These are phyloP conservation scores for Bradypodion ventrale DNA, from an alignment of 2,797 vertebrate genomes.

Conservation along the genomic window DNA sequence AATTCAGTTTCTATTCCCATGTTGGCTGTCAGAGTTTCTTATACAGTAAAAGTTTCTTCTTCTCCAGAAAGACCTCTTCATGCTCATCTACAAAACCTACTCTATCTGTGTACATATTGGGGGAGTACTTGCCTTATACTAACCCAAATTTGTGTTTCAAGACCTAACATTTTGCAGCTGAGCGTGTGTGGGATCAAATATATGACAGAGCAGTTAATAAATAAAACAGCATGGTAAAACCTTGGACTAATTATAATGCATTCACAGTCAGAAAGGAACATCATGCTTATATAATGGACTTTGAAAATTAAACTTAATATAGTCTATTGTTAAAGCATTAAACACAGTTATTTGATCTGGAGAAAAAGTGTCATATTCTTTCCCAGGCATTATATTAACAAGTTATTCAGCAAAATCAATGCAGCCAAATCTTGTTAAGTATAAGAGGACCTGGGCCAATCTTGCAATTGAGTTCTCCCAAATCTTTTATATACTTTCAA, in stretches of 20 bases:
- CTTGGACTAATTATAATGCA: slow-evolving; percentile 15
- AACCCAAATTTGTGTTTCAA: not conserved
- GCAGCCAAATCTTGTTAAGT: not conserved
- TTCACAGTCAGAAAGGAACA: not conserved
- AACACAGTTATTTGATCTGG: slow-evolving; percentile 24
- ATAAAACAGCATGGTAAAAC: slow-evolving; percentile 21
- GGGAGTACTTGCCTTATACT: not conserved
- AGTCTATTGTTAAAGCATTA: slow-evolving; percentile 2
- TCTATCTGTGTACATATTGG: not conserved
- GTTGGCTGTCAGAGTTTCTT: not conserved
- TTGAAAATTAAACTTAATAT: slow-evolving; percentile 31
- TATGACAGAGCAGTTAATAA: not conserved
- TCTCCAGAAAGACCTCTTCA: not conserved
- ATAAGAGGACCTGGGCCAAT: not conserved
- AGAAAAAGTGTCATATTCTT: not conserved
- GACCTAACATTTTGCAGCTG: not conserved
- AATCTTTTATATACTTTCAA: not conserved
- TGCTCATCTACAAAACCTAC: not conserved
- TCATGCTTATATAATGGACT: slow-evolving; percentile 1
- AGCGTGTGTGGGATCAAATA: not conserved
- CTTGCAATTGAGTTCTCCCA: slow-evolving; percentile 3
- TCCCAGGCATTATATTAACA: not conserved
- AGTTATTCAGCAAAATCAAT: not conserved
- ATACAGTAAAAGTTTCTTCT: not conserved
- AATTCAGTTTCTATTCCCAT: not conserved